Evolutionary conservation across 2,888 invertebrate species (phyloP), one percentile per base, ranked within the genome.

Genomic region (Thera britannica): DNA sequence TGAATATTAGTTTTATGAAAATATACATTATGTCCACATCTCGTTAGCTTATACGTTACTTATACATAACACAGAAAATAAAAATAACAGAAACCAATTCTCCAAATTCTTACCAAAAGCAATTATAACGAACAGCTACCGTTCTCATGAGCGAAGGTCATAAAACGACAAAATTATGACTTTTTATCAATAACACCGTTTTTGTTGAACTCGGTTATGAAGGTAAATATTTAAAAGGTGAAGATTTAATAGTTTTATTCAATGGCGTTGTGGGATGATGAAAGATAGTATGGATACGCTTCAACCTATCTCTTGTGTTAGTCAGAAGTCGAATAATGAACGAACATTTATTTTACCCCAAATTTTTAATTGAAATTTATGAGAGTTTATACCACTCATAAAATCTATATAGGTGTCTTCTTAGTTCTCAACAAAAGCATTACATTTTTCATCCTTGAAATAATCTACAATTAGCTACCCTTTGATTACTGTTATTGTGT

Each of bases 91-190:
- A 51, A 51, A 51, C 44, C 7, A 51, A 68, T 78, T 72, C 71
- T 68, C 59, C 70, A 58, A 75, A 75, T 71, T 75, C 55, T 65
- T 77, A 76, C 73, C 75, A 71, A 60, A 36, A 49, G 52, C 71
- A 61, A 74, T 76, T 72, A 77, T 76, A 71, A 66, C 51, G 52
- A 66, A 63, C 64, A 55, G 84, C 87, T 86, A 86, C 87, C 79
- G 86, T 84, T 81, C 82, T 79, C 80, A 82, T 72, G 73, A 56
- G 46, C 12, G 68, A 72, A 74, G 74, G 70, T 68, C 72, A 81
- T 88, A 87, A 88, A 87, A 79, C 70, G 74, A 59, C 72, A 76
- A 79, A 85, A 79, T 84, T 85, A 87, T 84, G 84, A 81, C 75
- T 73, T 72, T 75, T 71, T 81, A 80, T 83, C 82, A 80, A 85